A percentile compares a stretch with the other conserved stretches of the same genome.
Conservation (phyloP, 2,888 invertebrate species). For the Oxystoma pomonae region DNA sequence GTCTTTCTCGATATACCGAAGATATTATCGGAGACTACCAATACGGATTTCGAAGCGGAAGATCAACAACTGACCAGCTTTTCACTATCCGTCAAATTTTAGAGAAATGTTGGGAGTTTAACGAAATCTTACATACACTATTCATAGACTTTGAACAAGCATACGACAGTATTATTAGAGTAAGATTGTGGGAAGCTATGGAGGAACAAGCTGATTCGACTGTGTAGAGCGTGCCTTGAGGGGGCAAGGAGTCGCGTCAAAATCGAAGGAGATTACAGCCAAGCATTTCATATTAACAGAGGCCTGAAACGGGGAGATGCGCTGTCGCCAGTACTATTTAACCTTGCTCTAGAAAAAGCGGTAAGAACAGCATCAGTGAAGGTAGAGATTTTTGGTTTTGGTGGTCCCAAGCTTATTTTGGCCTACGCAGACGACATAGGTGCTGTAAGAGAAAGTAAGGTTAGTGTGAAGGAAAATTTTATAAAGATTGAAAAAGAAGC, state of each 20-base stretch:
- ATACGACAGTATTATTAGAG: slow-evolving; percentile 18
- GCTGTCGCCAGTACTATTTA: slow-evolving; percentile 7
- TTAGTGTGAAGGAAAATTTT: slow-evolving; percentile 4
- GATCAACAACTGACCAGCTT: slow-evolving; percentile 8
- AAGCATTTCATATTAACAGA: neutral
- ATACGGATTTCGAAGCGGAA: neutral
- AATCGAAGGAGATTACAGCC: slow-evolving; percentile 2
- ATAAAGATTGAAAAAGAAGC: slow-evolving; percentile 4
- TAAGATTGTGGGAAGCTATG: slow-evolving; percentile 16
- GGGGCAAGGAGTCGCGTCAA: slow-evolving; percentile 7
- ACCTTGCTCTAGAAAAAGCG: neutral
- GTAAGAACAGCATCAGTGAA: neutral
- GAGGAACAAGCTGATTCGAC: slow-evolving; percentile 16
- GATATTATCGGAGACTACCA: neutral
- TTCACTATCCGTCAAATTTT: slow-evolving; percentile 12
- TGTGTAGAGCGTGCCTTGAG: slow-evolving; percentile 11
- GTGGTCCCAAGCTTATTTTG: slow-evolving; percentile 3
- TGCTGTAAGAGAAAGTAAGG: neutral
- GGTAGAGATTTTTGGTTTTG: neutral
- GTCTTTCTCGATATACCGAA: neutral
- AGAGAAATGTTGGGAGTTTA: slow-evolving; percentile 20
- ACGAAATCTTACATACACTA: slow-evolving; percentile 12
- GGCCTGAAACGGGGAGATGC: slow-evolving; percentile 11
- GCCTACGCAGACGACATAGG: slow-evolving; percentile 1
- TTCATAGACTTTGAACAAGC: slow-evolving; percentile 22